Evolutionary conservation across 2,113 vertebrate genomes (phyloP).

Genomic region (Lophotis ruficrista): DNA sequence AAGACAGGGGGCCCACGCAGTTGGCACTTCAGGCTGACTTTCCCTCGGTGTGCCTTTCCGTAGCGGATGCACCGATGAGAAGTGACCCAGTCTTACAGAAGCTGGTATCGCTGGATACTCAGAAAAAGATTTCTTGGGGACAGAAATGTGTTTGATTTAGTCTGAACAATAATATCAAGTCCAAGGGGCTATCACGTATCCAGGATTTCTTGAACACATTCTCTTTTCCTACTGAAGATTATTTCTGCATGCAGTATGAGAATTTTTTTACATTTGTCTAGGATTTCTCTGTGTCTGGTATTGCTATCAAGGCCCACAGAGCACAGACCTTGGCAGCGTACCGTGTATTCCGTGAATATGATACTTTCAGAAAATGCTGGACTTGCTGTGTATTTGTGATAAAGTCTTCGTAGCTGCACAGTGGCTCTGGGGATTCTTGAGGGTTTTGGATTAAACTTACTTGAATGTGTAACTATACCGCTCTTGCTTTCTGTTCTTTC

Average conservation of each 20-base stretch:
- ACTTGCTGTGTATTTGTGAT: background rate
- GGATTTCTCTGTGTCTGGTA: background rate
- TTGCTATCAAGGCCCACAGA: background rate
- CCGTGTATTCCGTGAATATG: background rate
- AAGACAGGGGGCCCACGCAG: rapidly evolving
- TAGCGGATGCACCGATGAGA: background rate
- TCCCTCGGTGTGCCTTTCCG: background rate
- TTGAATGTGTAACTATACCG: background rate
- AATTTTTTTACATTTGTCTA: background rate
- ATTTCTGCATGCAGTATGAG: background rate
- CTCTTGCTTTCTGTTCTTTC: background rate
- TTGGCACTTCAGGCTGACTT: background rate
- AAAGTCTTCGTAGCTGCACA: background rate
- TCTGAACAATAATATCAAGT: background rate
- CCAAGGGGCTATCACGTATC: background rate
- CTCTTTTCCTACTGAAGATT: background rate
- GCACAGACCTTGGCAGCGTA: background rate
- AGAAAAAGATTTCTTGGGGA: background rate
- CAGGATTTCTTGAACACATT: background rate
- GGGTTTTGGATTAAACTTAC: background rate
- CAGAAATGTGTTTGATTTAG: background rate
- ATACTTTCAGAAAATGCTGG: background rate
- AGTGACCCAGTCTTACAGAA: background rate
- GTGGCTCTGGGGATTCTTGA: background rate
- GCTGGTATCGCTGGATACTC: background rate